phyloP scores from a whole-genome alignment of 1,140 invertebrate species.

The Planococcus citri region DNA sequence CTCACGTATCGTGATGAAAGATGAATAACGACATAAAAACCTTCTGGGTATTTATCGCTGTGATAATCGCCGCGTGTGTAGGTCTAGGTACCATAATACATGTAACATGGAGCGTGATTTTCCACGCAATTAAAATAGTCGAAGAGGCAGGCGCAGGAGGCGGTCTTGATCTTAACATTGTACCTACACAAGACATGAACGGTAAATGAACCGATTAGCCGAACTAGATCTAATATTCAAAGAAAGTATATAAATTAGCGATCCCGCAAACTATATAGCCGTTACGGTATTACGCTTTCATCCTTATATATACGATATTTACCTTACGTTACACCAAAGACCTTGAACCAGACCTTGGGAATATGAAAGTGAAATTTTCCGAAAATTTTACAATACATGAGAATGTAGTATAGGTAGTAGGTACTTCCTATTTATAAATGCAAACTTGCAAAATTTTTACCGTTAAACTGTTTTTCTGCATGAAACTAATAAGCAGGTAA shows the following conservation, averaged over 20 bases:
- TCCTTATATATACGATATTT: neutral
- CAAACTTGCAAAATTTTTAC: neutral
- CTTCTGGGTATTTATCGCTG: neutral
- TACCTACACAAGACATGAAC: neutral
- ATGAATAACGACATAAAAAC: no score
- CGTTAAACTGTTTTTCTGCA: neutral
- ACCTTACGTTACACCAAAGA: neutral
- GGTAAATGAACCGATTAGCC: constrained; percentile 1
- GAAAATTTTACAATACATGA: neutral
- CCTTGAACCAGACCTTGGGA: constrained; percentile 5
- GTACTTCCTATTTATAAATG: neutral
- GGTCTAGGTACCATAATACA: no score
- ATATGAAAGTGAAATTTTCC: neutral
- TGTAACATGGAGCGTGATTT: neutral
- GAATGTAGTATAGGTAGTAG: neutral
- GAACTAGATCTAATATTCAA: neutral
- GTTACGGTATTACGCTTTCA: constrained; percentile 2
- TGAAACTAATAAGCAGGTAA: no score
- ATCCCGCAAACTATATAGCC: neutral
- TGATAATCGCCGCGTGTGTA: neutral
- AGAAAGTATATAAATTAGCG: neutral
- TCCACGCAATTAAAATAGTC: neutral
- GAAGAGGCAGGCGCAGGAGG: no score
- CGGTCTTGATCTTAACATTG: neutral
- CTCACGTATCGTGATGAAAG: no score